Evolutionary conservation across 2,797 vertebrate species (phyloP), one percentile per base, ranked within the genome.

Genomic region (Megaceryle alcyon): DNA sequence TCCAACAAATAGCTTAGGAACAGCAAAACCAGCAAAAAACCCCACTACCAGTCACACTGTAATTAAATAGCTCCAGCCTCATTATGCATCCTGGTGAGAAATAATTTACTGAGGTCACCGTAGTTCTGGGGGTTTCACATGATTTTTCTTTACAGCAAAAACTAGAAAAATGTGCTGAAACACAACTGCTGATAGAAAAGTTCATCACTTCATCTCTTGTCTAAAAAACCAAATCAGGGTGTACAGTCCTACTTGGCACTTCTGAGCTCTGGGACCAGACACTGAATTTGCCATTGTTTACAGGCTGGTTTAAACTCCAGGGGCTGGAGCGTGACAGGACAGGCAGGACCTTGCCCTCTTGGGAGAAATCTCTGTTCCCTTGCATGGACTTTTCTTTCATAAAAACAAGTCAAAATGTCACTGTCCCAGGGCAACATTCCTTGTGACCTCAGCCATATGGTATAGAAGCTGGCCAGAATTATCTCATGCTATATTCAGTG

Each of bases 401-500:
- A 29, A 72, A 78, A 53, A 15, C 31, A 81, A 73, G n/a, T 35
- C 61, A 35, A 76, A 92, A 91, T 49, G 19, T 37, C 49, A 29
- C 68, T 26, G 15, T 43, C 46, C 14, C 51, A 29, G 41, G 61
- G 59, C 61, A 59, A 0, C 35, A 79, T 28, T 51, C 41, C 80
- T 73, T 8, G 28, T 57, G 65, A 69, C 35, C 73, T 82, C 75
- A 31, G 53, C 48, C 75, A 56, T 3, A n/a, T 6, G 61, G 25
- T 9, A 14, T 3, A 31, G 78, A 54, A 51, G 51, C 54, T 25
- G 35, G 53, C 48, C 54, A 73, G 66, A 39, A 80, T 54, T 21
- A 20, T 3, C 56, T 63, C 23, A 5, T 29, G 60, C 33, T n/a
- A 5, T 65, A 6, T 22, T 56, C 51, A 13, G 44, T 0, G 1